Evolutionary conservation across 2,797 vertebrate genomes (phyloP).

Genomic region (Trichosurus vulpecula): DNA sequence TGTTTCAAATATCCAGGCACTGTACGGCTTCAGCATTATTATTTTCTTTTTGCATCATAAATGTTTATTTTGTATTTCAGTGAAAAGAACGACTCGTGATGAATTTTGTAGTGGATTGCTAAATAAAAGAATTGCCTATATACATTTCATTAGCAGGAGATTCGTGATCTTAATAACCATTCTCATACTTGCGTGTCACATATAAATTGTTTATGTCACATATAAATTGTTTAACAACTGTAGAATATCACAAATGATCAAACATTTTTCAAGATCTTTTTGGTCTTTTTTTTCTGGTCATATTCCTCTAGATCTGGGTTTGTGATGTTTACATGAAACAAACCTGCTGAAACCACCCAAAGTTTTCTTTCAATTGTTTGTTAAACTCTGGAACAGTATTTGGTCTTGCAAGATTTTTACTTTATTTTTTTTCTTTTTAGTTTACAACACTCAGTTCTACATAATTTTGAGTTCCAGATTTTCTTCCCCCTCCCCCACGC

Average conservation of each 20-base stretch:
- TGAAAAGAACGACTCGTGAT: constrained; percentile 70
- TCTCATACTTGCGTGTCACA: constrained; percentile 25
- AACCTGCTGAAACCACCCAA: constrained; percentile 64
- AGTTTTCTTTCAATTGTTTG: constrained; percentile 29
- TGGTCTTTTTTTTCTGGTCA: constrained; percentile 52
- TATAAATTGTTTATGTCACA: background rate
- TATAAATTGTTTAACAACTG: constrained; percentile 42
- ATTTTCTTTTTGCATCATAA: constrained; percentile 34
- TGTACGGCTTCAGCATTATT: background rate
- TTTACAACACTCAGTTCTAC: too few relatives aligned
- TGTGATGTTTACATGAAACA: constrained; percentile 48
- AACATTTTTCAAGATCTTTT: constrained; percentile 68
- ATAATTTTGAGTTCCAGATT: too few relatives aligned
- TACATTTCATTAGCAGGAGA: constrained; percentile 66
- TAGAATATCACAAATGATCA: constrained; percentile 57
- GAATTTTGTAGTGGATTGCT: constrained; percentile 53
- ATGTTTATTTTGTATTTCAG: constrained; percentile 71
- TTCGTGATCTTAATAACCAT: constrained; percentile 13
- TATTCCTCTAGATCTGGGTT: constrained; percentile 37
- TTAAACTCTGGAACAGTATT: constrained; percentile 57
- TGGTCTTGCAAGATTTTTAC: constrained; percentile 41
- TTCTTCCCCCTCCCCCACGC: too few relatives aligned
- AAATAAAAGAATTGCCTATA: constrained; percentile 41
- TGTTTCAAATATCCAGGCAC: background rate
- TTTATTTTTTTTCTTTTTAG: too few relatives aligned